Base-by-base conservation (phyloP, 2,888 invertebrate genomes). In the Athrips mouffetella region DNA sequence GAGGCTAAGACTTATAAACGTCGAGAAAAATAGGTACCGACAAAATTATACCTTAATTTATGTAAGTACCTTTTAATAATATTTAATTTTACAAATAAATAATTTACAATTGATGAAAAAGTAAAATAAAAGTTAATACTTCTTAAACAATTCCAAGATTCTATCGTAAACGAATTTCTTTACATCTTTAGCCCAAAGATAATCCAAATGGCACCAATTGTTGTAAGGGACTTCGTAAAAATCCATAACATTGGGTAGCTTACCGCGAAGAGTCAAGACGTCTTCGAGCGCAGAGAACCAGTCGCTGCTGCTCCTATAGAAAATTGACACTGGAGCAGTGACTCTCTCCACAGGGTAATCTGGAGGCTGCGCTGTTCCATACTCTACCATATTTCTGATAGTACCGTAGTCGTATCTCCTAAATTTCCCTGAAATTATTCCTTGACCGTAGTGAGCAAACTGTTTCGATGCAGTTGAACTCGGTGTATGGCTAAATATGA, bases 241-340 rank as follows among this genome's bases (percentile, higher is more conserved):
- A 45, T 90, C 90, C 3, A 90, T 70, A 2, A 87, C 82, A 60
- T 90, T 91, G 5, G 81, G 79, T 35, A 94, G 67, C 48, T 80
- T 73, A 7, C 73, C 69, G 25, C 87, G 82, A 42, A 93, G 65
- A 11, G 77, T 72, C 30, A 89, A 70, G 0, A 92, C 91, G 50
- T 93, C 92, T 56, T 70, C 69, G 3, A 89, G 81, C 46, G 89
- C 80, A 1, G 92, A 90, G 13, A 94, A 67, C 90, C 91, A 91
- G 69, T 95, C 95, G 13, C 90, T 90, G n/a, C 2, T 16, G 2
- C 76, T 75, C 25, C 78, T 74, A 54, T 79, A 80, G 45, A 84
- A 73, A 31, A 89, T 54, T 3, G 76, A 70, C 5, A 87, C 69
- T 0, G 87, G 85, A 0, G 73, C 66, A 1, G 49, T 58, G 8